Base-by-base conservation (phyloP, 2,888 invertebrate genomes). In the Coenonympha arcania region DNA sequence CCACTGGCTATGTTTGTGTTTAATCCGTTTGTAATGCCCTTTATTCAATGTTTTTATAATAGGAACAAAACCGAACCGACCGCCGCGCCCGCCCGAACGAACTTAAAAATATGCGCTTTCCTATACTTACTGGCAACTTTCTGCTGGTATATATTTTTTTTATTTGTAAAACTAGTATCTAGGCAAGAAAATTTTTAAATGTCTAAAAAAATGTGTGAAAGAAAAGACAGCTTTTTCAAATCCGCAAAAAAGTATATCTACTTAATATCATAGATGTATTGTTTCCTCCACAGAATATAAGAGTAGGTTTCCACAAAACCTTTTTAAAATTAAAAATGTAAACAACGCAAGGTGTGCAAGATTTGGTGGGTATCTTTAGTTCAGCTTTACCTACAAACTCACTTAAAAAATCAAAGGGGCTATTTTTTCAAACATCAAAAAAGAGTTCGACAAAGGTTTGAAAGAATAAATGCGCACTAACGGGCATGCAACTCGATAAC, bases 401-500 rank as follows among this genome's bases (percentile, higher is more conserved):
- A 13, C 6, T 26, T 48, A 52, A 52, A 48, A 30, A 56, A 64
- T 57, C 59, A 68, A 70, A 66, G 66, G 74, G 71, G 66, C 60
- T 67, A 52, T 57, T 74, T 80, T 76, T 67, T 57, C 15, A 40
- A 40, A 49, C 43, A 41, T 44, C 55, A 69, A 75, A 76, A 83
- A 79, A 76, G 71, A 71, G 68, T 72, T 73, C 58, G 56, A 72
- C 75, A 79, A 81, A 70, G 68, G 71, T 61, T 66, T 73, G 68
- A 63, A 66, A 68, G 67, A 69, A 66, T 61, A 65, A 70, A 65
- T 68, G 66, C 64, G 69, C 65, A 61, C 62, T 81, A 84, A 82
- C 84, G 84, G 79, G 74, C 71, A 59, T 77, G 86, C 76, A 86
- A 86, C 74, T 67, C 71, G 84, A 86, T 84, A 76, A 77, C 75